Base-by-base conservation (phyloP, 2,888 invertebrate genomes). In the Ormyrus labotus region DNA sequence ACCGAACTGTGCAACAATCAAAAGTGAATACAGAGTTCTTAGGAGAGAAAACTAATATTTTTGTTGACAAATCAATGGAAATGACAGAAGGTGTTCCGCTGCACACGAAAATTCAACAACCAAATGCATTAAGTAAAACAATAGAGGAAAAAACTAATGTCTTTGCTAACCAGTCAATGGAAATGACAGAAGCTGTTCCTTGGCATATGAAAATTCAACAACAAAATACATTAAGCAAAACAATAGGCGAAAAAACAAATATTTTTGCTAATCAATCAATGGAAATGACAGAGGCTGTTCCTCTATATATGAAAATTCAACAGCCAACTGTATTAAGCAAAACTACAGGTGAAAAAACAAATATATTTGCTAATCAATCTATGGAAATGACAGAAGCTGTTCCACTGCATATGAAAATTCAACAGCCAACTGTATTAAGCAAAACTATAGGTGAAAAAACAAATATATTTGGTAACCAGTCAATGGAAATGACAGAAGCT, bases 401-500 rank as follows among this genome's bases (percentile, higher is more conserved):
- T 45, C 69, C 72, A 48, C 8, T 63, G 50, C 7, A n/a, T 47
- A 68, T 65, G 53, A 69, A 10, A 67, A 61, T 69, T 61, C 4
- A 63, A 58, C 13, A 68, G 19, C 50, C 6, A 13, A 50, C 13
- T 58, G 13, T 4, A 71, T 8, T 19, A 63, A 45, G 5, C 11
- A 45, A 11, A n/a, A 47, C 55, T 75, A 64, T n/a, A n/a, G n/a
- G n/a, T n/a, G 53, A 71, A 8, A 67, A 76, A 67, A 76, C 63
- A 6, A 67, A 75, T 68, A 11, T 55, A 10, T 64, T 75, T 70
- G 1, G 1, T 45, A 45, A 77, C 48, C 68, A 63, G 13, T 73
- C 81, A 58, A 78, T 71, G 65, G 73, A 77, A 64, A 70, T 70
- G 19, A 83, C 80, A 7, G 81, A 82, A 68, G 60, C 67, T n/a